These are phyloP conservation scores for Carassius auratus DNA, from an alignment of 2,113 vertebrate species.

Conservation along the genomic window DNA sequence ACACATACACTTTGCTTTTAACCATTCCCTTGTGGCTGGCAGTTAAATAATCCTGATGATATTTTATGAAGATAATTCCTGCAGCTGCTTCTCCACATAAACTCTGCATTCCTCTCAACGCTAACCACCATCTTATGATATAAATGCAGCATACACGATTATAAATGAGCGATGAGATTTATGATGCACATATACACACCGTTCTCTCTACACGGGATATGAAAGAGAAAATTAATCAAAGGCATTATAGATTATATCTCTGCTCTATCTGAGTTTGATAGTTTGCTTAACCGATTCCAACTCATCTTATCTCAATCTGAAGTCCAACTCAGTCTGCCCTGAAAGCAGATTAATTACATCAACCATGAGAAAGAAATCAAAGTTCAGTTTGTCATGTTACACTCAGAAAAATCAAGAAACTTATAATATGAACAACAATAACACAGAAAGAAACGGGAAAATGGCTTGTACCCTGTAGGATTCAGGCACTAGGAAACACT, in stretches of 20 bases:
- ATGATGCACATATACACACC: not conserved
- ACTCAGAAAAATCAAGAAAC: constrained; percentile 52
- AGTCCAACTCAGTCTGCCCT: constrained; percentile 47
- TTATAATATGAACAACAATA: constrained; percentile 58
- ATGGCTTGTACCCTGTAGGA: constrained; percentile 76
- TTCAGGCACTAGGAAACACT: constrained; percentile 81
- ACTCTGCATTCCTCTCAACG: constrained; percentile 29
- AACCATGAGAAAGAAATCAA: constrained; percentile 54
- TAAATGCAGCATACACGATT: constrained; percentile 10
- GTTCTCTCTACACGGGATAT: not conserved
- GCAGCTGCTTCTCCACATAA: constrained; percentile 42
- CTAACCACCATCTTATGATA: constrained; percentile 27
- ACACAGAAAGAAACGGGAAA: not conserved
- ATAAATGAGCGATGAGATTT: constrained; percentile 21
- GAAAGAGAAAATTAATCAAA: not conserved
- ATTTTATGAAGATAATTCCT: constrained; percentile 52
- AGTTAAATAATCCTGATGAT: constrained; percentile 55
- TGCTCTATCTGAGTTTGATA: constrained; percentile 11
- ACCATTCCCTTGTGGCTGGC: constrained; percentile 52
- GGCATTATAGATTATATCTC: constrained; percentile 5
- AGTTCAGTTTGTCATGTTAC: constrained; percentile 51
- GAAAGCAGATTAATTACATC: constrained; percentile 45
- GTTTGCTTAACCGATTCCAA: constrained; percentile 47
- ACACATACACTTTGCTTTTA: constrained; percentile 36
- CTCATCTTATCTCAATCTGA: constrained; percentile 37